phyloP scores from a whole-genome alignment of 1,140 invertebrate species.

The Drosophila seguyi region DNA sequence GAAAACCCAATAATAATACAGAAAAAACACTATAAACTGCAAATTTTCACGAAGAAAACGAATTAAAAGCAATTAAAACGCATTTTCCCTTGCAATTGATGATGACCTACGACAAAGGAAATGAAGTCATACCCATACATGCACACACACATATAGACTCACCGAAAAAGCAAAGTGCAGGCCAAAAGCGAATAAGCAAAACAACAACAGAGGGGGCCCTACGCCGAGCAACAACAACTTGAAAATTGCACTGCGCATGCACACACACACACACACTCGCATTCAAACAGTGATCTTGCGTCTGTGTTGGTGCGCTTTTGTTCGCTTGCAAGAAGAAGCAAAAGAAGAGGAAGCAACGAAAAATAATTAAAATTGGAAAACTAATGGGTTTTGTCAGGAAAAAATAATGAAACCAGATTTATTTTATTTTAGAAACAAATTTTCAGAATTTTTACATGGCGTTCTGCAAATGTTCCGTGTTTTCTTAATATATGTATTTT shows the following conservation, averaged over 20 bases:
- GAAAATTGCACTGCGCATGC: slow-evolving; percentile 72
- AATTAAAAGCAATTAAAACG: slow-evolving; percentile 56
- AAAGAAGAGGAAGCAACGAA: slow-evolving; percentile 25
- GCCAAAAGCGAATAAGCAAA: slow-evolving; percentile 58
- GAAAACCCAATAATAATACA: background rate
- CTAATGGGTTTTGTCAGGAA: background rate
- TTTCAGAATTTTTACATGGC: background rate
- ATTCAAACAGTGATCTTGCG: slow-evolving; percentile 11
- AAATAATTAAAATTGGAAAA: slow-evolving; percentile 45
- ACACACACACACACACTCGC: slow-evolving; percentile 55
- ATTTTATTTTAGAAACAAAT: background rate
- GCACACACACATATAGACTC: slow-evolving; percentile 16
- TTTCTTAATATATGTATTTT: background rate
- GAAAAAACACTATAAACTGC: background rate
- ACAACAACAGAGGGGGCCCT: slow-evolving; percentile 35
- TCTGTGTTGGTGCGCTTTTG: slow-evolving; percentile 72
- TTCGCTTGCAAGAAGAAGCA: slow-evolving; percentile 49
- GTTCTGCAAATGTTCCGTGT: background rate
- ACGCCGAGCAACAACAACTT: slow-evolving; percentile 44
- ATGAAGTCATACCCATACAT: slow-evolving; percentile 82
- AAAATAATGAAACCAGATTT: background rate
- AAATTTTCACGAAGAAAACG: slow-evolving; percentile 23
- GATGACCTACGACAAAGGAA: slow-evolving; percentile 85
- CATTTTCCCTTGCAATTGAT: slow-evolving; percentile 71
- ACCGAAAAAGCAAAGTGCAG: slow-evolving; percentile 49